Evolutionary conservation across 2,888 invertebrate species (phyloP).

Genomic region (Liodrosophila aerea): DNA sequence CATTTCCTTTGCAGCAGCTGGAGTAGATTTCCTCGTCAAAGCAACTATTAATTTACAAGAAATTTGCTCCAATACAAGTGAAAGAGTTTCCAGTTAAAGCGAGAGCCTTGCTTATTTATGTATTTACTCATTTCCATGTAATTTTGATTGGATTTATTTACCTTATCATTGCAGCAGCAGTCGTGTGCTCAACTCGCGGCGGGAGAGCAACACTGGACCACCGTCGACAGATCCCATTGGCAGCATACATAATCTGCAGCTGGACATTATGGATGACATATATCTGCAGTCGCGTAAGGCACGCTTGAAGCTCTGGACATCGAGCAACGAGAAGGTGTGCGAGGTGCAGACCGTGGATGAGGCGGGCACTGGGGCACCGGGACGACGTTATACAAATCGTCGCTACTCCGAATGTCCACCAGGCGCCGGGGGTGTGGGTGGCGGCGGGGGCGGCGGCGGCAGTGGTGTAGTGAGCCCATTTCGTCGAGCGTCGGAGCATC

Average conservation of each 20-base stretch:
- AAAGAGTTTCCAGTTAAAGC: too few relatives aligned
- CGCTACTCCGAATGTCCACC: slow-evolving; percentile 89
- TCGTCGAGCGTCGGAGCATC: slow-evolving; percentile 89
- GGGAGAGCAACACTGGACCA: slow-evolving; percentile 84
- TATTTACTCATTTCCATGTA: too few relatives aligned
- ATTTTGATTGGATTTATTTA: neutral
- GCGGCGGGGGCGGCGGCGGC: slow-evolving; percentile 2
- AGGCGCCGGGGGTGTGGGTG: slow-evolving; percentile 28
- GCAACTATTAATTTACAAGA: too few relatives aligned
- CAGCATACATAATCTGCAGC: slow-evolving; percentile 91
- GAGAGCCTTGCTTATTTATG: too few relatives aligned
- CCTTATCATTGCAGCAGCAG: slow-evolving; percentile 81
- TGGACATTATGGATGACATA: slow-evolving; percentile 95
- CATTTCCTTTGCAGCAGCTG: too few relatives aligned
- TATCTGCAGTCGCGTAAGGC: slow-evolving; percentile 90
- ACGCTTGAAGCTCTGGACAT: slow-evolving; percentile 92
- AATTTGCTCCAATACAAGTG: too few relatives aligned
- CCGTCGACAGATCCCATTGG: slow-evolving; percentile 89
- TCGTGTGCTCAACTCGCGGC: slow-evolving; percentile 78
- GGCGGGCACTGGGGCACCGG: slow-evolving; percentile 83
- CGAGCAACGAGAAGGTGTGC: slow-evolving; percentile 90
- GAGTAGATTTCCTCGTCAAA: too few relatives aligned
- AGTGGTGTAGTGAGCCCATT: slow-evolving; percentile 81
- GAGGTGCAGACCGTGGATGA: slow-evolving; percentile 92
- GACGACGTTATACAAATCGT: slow-evolving; percentile 85